A percentile compares a stretch with the other conserved stretches of the same genome.
Evolutionary conservation across 2,113 vertebrate genomes (phyloP).

Genomic region (Oncorhynchus mykiss): DNA sequence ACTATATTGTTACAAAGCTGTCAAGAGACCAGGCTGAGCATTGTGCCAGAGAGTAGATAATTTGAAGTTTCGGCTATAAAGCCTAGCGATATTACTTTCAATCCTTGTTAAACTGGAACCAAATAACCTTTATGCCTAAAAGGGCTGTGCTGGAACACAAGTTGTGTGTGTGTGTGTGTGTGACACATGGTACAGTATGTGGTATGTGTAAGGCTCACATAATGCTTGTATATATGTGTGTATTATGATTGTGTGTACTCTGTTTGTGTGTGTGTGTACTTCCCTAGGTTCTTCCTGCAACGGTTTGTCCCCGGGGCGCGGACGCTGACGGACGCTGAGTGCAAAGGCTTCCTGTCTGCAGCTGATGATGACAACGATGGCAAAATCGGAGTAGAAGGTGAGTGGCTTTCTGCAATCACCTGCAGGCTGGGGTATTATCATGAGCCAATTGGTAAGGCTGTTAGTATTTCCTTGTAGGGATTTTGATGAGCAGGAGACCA

Average conservation of each 20-base stretch:
- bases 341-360: slow-evolving; percentile 83
- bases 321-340: slow-evolving; percentile 83
- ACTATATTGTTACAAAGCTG: too few species aligned
- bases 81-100: too few species aligned
- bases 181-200: not conserved
- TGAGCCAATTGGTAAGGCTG: too few species aligned
- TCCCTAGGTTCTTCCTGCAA: slow-evolving; percentile 88
- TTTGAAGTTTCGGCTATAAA: too few species aligned
- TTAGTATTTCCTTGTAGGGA: too few species aligned
- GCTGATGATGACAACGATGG: slow-evolving; percentile 92
- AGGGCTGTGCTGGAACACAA: not conserved
- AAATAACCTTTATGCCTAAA: not conserved
- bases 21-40: too few species aligned
- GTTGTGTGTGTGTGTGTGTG: slow-evolving; percentile 1
- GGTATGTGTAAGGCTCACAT: not conserved
- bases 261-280: not conserved
- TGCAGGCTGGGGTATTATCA: not conserved
- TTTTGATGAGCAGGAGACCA: too few species aligned
- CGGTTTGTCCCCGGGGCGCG: slow-evolving; percentile 84
- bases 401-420: not conserved
- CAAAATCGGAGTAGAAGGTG: slow-evolving; percentile 90
- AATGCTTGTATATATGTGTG: not conserved
- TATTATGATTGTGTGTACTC: not conserved
- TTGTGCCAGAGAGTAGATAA: too few species aligned
- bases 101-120: too few species aligned